Percentiles rank a stretch among this genome's conserved stretches.
Evolutionary conservation across 2,888 invertebrate genomes (phyloP).

Genomic region (Seira musarum): DNA sequence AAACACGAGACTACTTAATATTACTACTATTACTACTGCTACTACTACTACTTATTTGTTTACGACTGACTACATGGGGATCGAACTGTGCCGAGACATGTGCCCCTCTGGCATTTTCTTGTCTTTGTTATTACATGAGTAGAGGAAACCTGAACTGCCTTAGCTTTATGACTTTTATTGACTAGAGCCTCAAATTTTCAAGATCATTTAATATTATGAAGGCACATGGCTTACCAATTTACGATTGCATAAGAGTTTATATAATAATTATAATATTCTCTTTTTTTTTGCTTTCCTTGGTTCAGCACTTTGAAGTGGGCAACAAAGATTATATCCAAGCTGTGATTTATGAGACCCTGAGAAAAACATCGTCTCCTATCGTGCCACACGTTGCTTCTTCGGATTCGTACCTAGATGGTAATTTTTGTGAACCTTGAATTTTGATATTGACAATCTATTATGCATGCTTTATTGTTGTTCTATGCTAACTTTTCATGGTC

Average conservation of each 20-base stretch:
- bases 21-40: no score
- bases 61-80: background rate
- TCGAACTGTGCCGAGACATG: constrained; percentile 35
- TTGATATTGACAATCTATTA: constrained; percentile 55
- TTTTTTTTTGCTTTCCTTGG: constrained; percentile 26
- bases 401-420: constrained; percentile 81
- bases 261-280: constrained; percentile 14
- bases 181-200: background rate
- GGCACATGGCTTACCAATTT: background rate
- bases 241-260: constrained; percentile 8
- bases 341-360: constrained; percentile 83
- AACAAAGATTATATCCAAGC: constrained; percentile 80
- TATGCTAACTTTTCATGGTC: constrained; percentile 55
- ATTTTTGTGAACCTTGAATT: constrained; percentile 67
- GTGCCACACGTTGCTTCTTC: constrained; percentile 91
- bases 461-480: constrained; percentile 42
- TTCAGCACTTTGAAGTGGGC: constrained; percentile 56
- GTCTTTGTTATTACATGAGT: background rate
- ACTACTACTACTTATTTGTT: no score
- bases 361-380: constrained; percentile 88
- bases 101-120: background rate
- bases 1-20: no score
- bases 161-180: constrained; percentile 11
- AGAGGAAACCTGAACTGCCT: background rate
- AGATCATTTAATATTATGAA: constrained; percentile 16